Percentiles rank a stretch among this genome's conserved stretches.
These are phyloP conservation scores for Suricata suricatta DNA, from an alignment of 2,113 vertebrate genomes.

Conservation along the genomic window DNA sequence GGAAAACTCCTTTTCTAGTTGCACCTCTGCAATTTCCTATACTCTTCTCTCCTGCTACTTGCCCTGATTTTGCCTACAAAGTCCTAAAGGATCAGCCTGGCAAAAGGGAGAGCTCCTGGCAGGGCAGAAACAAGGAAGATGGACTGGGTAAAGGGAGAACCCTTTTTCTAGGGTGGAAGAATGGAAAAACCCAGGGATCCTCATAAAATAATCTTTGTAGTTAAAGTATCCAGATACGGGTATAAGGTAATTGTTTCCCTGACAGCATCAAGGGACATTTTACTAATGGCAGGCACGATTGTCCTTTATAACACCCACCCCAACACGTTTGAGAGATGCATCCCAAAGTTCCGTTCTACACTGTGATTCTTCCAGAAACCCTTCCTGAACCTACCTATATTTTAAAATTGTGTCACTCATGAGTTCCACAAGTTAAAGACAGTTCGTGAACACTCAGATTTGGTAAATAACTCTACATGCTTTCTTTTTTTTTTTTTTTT, in stretches of 20 bases:
- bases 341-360: background rate
- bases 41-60: background rate
- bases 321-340: background rate
- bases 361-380: background rate
- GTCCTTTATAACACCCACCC: background rate
- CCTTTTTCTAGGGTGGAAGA: background rate
- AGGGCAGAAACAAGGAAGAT: background rate
- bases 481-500: too few species aligned
- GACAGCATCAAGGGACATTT: background rate
- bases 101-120: background rate
- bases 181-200: background rate
- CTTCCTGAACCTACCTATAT: background rate
- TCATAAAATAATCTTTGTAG: background rate
- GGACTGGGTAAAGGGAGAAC: background rate
- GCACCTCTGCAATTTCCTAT: background rate
- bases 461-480: background rate
- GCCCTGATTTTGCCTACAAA: background rate
- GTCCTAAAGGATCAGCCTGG: background rate
- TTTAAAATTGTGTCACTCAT: background rate
- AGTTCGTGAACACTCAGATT: background rate
- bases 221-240: background rate
- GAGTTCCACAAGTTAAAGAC: background rate
- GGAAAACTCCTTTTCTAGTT: background rate
- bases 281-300: background rate
- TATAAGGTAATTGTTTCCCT: background rate